Base-by-base conservation (phyloP, 2,888 invertebrate species). In the Clivina fossor region DNA sequence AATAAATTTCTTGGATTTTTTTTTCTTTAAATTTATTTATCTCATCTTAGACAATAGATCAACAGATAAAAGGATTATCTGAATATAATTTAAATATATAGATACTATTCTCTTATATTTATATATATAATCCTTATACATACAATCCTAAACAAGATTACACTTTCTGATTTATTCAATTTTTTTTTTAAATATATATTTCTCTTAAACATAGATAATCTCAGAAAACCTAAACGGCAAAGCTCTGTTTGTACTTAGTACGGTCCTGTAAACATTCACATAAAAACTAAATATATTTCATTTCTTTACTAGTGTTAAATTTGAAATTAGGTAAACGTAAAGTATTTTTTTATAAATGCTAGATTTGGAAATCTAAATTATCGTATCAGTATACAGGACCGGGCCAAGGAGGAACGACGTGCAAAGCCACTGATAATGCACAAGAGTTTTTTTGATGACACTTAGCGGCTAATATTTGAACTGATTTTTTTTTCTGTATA, bases 141-240 rank as follows among this genome's bases (percentile, higher is more conserved):
- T 53, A 53, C 37, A 53, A 40, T 53, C 53, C 44, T 44, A 53
- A 53, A 53, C 35, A 44, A 53, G 53, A 53, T 49, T 53, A 53
- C 53, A 53, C n/a, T 53, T 38, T 41, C 19, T 41, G 30, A 30
- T 13, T 38, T 40, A 37, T 37, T 51, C 32, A 22, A 32, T 51
- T 51, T 51, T 51, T 51, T 32, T n/a, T 41, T 32, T 49, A 32
- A 20, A 11, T 49, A 15, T 48, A 35, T 33, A 32, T 50, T 50
- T 50, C 41, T 41, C 50, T 50, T 50, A 50, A 50, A 50, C 40
- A 51, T 51, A 51, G 18, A 51, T 51, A 53, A 53, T 53, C 53
- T 53, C 44, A 53, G 53, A 44, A 53, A 53, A 53, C 53, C 53
- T 53, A 53, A 53, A 53, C 44, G 53, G 53, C 53, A 37, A 53